Conservation (phyloP, 1,140 invertebrate genomes). For the Euglossa dilemma region DNA sequence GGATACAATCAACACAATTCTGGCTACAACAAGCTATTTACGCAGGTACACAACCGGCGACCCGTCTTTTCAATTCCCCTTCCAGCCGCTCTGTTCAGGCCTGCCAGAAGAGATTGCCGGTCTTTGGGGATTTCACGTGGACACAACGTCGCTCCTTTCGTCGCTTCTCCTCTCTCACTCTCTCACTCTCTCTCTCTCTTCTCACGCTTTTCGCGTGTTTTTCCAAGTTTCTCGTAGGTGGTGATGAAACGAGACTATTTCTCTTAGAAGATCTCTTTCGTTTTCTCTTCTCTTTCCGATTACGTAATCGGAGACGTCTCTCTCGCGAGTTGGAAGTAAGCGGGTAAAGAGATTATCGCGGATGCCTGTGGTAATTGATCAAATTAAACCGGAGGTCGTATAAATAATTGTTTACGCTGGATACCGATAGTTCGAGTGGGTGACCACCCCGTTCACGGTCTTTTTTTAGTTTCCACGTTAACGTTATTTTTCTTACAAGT, state of each 20-base stretch:
- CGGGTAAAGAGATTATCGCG: too few relatives aligned
- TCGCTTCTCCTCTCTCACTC: too few relatives aligned
- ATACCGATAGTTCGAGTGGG: neutral
- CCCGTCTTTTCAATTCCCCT: neutral
- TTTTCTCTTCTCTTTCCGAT: too few relatives aligned
- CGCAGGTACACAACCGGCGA: slow-evolving; percentile 85
- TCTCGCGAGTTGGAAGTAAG: too few relatives aligned
- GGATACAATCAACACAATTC: slow-evolving; percentile 91
- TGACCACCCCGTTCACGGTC: neutral
- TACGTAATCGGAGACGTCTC: neutral
- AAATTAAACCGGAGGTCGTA: neutral
- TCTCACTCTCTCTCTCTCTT: too few relatives aligned
- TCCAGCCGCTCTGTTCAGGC: neutral
- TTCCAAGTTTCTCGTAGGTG: neutral
- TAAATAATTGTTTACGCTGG: neutral
- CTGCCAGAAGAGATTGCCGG: neutral
- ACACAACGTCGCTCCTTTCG: too few relatives aligned
- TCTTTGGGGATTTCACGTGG: neutral
- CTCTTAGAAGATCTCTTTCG: too few relatives aligned
- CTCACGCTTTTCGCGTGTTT: neutral
- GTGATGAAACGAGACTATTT: too few relatives aligned
- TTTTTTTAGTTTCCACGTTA: neutral
- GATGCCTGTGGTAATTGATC: neutral
- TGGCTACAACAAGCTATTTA: slow-evolving; percentile 94
- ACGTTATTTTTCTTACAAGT: neutral